Evolutionary conservation across 2,797 vertebrate species (phyloP), one percentile per base, ranked within the genome.

Genomic region (Etheostoma perlongum): DNA sequence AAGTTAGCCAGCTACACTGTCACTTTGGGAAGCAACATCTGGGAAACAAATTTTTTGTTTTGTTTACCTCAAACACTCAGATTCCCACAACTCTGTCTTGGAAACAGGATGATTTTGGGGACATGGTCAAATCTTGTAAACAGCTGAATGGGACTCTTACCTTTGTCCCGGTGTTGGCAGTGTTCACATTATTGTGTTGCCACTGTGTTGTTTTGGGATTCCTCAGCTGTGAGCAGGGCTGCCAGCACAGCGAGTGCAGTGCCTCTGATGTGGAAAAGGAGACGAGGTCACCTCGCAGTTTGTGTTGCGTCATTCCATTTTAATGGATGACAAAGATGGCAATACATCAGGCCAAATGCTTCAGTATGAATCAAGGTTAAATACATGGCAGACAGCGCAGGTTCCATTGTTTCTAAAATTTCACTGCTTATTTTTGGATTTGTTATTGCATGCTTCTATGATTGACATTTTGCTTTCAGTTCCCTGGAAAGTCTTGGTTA

Each of bases 131-230:
- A 5, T 68, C 1, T 5, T 74, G 30, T 68, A 75, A 86, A 82
- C 61, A 19, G 67, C 53, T 62, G 42, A 78, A n/a, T 6, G 40
- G 47, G 71, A 55, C 69, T 33, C 54, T n/a, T 52, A 57, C 74
- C 75, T 67, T 74, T 53, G 76, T 81, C 66, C 36, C 25, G 9
- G 55, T 54, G 42, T 70, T 76, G 79, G 75, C 51, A 75, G 65
- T 2, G 33, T 63, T 84, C 67, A 74, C 73, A 2, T 30, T 16
- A 58, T 46, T 67, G 79, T 86, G 66, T 58, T 86, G 66, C 61
- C 62, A 60, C 53, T 18, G 59, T 71, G 72, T 82, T 82, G 83
- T 81, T 87, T 61, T 71, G 80, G 82, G 83, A 79, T 84, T 85
- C 63, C 70, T 83, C 67, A 30, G 73, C 76, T 68, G 61, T 12